Evolutionary conservation across 2,797 vertebrate genomes (phyloP).

Genomic region (Brachyrhaphis roseni): DNA sequence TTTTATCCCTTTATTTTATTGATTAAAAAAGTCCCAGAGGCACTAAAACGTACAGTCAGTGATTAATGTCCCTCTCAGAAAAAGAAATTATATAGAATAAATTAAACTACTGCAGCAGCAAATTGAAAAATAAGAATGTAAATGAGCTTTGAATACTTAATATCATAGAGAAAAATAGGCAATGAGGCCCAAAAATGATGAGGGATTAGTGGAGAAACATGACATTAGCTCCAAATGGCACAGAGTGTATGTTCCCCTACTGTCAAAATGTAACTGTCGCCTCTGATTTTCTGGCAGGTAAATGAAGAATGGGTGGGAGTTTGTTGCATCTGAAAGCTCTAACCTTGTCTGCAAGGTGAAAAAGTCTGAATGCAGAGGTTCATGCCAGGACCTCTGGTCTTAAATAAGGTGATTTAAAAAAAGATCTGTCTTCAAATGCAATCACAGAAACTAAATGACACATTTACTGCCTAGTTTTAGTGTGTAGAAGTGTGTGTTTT

Average conservation of each 20-base stretch:
- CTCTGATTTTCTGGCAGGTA: constrained; percentile 80
- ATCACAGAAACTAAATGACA: constrained; percentile 44
- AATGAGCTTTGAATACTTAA: constrained; percentile 99
- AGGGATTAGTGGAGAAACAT: constrained; percentile 89
- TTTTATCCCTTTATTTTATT: constrained; percentile 89
- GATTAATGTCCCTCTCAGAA: constrained; percentile 99
- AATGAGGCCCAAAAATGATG: constrained; percentile 89
- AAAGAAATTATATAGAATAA: constrained; percentile 99
- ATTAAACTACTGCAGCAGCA: constrained; percentile 99
- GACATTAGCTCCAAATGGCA: constrained; percentile 85
- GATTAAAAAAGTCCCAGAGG: constrained; percentile 94
- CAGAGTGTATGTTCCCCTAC: constrained; percentile 68
- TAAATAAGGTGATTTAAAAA: constrained; percentile 61
- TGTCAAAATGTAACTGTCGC: constrained; percentile 82
- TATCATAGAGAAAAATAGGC: constrained; percentile 97
- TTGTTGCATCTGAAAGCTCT: constrained; percentile 69
- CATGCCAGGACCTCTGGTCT: constrained; percentile 61
- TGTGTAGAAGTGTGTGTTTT: constrained; percentile 10
- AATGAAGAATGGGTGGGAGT: constrained; percentile 79
- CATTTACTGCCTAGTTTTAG: constrained; percentile 25
- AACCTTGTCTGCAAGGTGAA: constrained; percentile 72
- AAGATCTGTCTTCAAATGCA: constrained; percentile 52
- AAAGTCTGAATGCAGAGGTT: constrained; percentile 68
- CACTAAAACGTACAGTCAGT: constrained; percentile 99
- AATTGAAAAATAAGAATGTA: constrained; percentile 99